Base-by-base conservation (phyloP, 2,113 vertebrate genomes). In the Cairina moschata region DNA sequence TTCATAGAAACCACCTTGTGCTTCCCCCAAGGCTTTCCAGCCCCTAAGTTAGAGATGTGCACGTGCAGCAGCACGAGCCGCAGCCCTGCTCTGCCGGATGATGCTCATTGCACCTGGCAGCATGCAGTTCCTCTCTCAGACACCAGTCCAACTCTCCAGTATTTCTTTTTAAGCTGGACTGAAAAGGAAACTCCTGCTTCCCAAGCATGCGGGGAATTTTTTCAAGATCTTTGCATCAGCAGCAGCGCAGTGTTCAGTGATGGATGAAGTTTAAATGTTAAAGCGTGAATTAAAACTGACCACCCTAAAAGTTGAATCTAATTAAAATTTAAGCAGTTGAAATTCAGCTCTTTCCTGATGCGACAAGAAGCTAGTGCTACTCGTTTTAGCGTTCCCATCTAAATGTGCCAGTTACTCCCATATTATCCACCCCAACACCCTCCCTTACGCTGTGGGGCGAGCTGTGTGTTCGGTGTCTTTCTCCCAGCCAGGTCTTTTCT, bases 191-290 rank as follows among this genome's bases (percentile, higher is more conserved):
- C 12, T 62, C 29, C 5, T 11, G 4, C 34, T 38, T 63, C 34
- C 13, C n/a, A 31, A 13, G 28, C 21, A 4, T 18, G 12, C 13
- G n/a, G 34, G 34, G 68, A 67, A 11, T 46, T 36, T 72, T 10
- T 66, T 31, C 29, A 48, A 15, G 26, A 32, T n/a, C 48, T 91
- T 52, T 28, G 8, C 28, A 7, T 13, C 29, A 17, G 7, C 58
- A 76, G 9, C n/a, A 36, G 56, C 34, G 8, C 6, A 2, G 18
- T 1, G 0, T 13, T 56, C 60, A 26, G n/a, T 0, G 6, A 23
- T 20, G 6, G 8, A 8, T 36, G 67, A 40, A 17, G 8, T 13
- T 40, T 13, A 34, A 7, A 40, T 31, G 23, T 46, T 56, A 25
- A 55, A 71, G 7, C 6, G 12, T 69, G 48, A 71, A 26, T 40